Evolutionary conservation across 2,797 vertebrate genomes (phyloP), one percentile per base, ranked within the genome.

Genomic region (Pangasius sanitwongsei): DNA sequence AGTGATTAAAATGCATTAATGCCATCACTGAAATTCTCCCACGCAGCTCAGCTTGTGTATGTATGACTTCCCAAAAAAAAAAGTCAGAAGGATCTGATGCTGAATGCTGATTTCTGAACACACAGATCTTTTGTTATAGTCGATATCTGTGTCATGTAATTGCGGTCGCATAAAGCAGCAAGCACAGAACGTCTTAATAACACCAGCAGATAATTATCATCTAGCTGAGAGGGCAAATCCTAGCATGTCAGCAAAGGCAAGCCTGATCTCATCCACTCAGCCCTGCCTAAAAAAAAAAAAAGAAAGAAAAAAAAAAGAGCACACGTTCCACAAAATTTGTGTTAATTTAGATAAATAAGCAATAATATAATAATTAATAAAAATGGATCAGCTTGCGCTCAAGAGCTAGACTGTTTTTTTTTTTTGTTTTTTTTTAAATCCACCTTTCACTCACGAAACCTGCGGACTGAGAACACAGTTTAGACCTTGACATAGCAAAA

Each of bases 401-500:
- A 15, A 11, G 23, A 80, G 77, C 50, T 18, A 31, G 15, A 78
- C 31, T 28, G 4, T 55, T 8, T 72, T 55, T 37, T 70, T 37
- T 2, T 37, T 37, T 37, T 37, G 2, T 37, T 1, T 59, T 84
- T 16, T n/a, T 55, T 34, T 11, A 18, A 20, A n/a, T 34, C 53
- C 28, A 53, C 69, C 81, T 83, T 59, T 41, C 31, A 44, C 70
- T 50, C 61, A 85, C 55, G 59, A 89, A 88, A 59, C 74, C 28
- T 0, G 13, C 16, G 61, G 82, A 65, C 25, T 67, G 86, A 87
- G 83, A 81, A 90, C 83, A 94, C 92, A 91, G 91, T 94, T 94
- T 88, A 95, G 94, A 95, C 94, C 95, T 94, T 94, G 94, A 95
- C 95, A 95, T 94, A 86, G 92, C 89, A 87, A 85, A 89, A 65